Base-by-base conservation (phyloP, 2,797 vertebrate species). In the Morelia viridis region DNA sequence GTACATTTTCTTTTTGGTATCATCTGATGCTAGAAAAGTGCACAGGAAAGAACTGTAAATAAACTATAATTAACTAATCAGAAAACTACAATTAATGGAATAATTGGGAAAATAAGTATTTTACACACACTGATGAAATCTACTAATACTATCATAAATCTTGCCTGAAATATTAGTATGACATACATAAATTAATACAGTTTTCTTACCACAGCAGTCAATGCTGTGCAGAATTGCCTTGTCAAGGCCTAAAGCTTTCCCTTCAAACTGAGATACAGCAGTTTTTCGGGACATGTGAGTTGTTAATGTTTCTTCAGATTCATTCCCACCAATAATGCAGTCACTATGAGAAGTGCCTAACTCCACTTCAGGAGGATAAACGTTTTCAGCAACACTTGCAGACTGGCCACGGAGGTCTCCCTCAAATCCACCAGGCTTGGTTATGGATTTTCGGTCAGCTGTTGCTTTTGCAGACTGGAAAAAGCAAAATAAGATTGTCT, bases 1-100 rank as follows among this genome's bases (percentile, higher is more conserved):
- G 97, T 99, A 99, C 99, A 99, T 99, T 96, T 99, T 99, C 93
- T 99, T 98, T 95, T 99, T 99, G 88, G 99, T 99, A 96, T 99
- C 99, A 53, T 99, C 99, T 5, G 99, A 99, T 13, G 98, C 99
- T 99, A 97, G 61, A 97, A 96, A 87, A 80, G 94, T 89, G 9
- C 0, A 28, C 84, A 93, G 17, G 93, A 26, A 93, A 94, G 22
- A 92, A 15, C 12, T 64, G 0, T 80, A 8, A 0, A 22, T 90
- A 93, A 83, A 46, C 35, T 76, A n/a, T 50, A 84, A 89, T 41
- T 6, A 89, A 71, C 28, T 35, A 4, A 80, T 1, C 64, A 4
- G 56, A 94, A 91, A 46, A 80, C 46, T 46, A 76, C 35, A 19
- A 46, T 80, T 56, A 83, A 91, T 56, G 13, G 85, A 86, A 35